These are phyloP conservation scores for Pampusana beccarii DNA, from an alignment of 2,113 vertebrate species.

Conservation along the genomic window DNA sequence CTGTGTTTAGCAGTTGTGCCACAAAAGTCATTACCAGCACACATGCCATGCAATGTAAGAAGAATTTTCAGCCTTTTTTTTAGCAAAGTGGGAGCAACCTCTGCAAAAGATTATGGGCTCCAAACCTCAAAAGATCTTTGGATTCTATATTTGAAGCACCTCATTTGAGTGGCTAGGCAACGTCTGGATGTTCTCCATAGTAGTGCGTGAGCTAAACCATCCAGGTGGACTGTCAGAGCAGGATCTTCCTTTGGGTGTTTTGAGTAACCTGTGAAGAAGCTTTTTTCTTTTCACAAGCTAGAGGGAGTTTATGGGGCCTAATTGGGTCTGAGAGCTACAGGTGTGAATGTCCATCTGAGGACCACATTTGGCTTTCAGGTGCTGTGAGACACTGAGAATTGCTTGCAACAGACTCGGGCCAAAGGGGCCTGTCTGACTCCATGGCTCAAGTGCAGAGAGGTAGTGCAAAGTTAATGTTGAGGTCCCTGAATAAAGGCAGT, in stretches of 20 bases:
- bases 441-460: not conserved
- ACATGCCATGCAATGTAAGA: not conserved
- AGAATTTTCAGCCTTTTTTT: not conserved
- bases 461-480: not conserved
- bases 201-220: not conserved
- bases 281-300: not conserved
- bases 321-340: not conserved
- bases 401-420: not conserved
- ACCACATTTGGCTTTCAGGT: rapidly evolving
- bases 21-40: not conserved
- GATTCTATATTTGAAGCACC: not conserved
- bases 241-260: not conserved
- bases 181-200: not conserved
- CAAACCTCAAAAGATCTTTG: not conserved
- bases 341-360: not conserved
- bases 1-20: not conserved
- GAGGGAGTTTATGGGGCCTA: not conserved
- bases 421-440: not conserved
- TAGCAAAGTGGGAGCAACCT: not conserved
- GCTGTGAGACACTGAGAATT: not conserved
- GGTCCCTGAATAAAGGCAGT: not conserved
- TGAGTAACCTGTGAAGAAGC: not conserved
- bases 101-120: not conserved
- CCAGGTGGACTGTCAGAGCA: not conserved
- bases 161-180: not conserved